Conservation (phyloP, 2,888 invertebrate species). For the Drosophila anomalata region DNA sequence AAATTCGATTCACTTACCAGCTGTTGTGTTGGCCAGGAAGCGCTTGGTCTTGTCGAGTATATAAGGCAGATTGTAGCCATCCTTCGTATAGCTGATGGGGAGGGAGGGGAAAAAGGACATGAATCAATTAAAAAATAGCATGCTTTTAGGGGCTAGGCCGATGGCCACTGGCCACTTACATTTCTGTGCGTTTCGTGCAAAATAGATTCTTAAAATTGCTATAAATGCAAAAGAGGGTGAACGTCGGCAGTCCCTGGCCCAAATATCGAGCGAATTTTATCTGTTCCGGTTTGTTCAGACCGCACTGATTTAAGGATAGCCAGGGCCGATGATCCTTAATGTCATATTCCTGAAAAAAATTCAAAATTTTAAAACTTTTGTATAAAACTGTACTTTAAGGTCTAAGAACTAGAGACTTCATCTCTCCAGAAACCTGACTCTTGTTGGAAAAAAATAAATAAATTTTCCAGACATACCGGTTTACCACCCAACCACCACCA, state of each 20-base stretch:
- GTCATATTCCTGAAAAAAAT: slow-evolving; percentile 80
- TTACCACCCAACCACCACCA: slow-evolving; percentile 11
- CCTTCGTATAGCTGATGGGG: slow-evolving; percentile 81
- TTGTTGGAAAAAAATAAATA: neutral
- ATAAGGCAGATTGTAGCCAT: slow-evolving; percentile 84
- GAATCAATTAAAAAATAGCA: slow-evolving; percentile 23
- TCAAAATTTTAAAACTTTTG: neutral
- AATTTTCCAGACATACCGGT: slow-evolving; percentile 34
- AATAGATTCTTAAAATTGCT: slow-evolving; percentile 84
- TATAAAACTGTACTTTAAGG: neutral
- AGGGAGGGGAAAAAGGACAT: slow-evolving; percentile 9
- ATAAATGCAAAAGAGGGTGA: slow-evolving; percentile 84
- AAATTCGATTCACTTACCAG: slow-evolving; percentile 76
- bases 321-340: slow-evolving; percentile 83
- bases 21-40: slow-evolving; percentile 83
- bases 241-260: slow-evolving; percentile 83
- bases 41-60: slow-evolving; percentile 84
- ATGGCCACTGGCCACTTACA: slow-evolving; percentile 68
- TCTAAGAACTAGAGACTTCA: neutral
- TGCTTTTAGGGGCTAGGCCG: slow-evolving; percentile 9
- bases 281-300: slow-evolving; percentile 83
- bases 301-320: slow-evolving; percentile 83
- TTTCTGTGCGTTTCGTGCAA: slow-evolving; percentile 84
- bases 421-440: neutral
- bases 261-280: slow-evolving; percentile 84